Evolutionary conservation across 2,888 invertebrate genomes (phyloP).

Genomic region (Mechanitis mazaeus): DNA sequence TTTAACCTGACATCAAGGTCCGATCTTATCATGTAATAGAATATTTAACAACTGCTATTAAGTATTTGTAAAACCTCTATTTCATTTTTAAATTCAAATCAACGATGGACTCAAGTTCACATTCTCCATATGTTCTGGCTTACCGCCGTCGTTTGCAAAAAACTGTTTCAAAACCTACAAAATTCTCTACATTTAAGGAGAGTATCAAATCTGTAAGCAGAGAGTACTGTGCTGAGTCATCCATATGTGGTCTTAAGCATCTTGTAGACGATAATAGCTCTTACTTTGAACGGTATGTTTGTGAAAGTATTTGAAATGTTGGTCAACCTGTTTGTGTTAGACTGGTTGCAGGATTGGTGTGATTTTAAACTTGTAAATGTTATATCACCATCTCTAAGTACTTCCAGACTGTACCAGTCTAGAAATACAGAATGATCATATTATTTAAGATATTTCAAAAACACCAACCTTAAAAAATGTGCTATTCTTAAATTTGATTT

Average conservation of each 20-base stretch:
- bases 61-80: conserved; percentile 19
- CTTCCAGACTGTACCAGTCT: neutral
- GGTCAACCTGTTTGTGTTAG: conserved; percentile 46
- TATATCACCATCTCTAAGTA: neutral
- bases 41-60: conserved; percentile 58
- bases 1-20: conserved; percentile 52
- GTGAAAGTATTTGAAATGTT: conserved; percentile 38
- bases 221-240: conserved; percentile 67
- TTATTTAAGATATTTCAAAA: no score
- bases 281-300: conserved; percentile 57
- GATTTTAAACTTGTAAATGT: neutral
- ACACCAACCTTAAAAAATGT: no score
- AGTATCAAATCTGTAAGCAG: conserved; percentile 54
- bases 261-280: conserved; percentile 58
- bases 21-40: conserved; percentile 63
- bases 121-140: conserved; percentile 29
- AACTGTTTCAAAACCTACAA: conserved; percentile 33
- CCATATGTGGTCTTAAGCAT: conserved; percentile 67
- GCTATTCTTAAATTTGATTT: no score
- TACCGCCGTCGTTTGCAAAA: conserved; percentile 35
- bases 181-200: conserved; percentile 44
- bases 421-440: neutral
- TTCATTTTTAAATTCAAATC: neutral
- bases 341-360: conserved; percentile 30
- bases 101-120: conserved; percentile 27